Conservation (phyloP, 2,113 vertebrate species). For the Barbus barbus region DNA sequence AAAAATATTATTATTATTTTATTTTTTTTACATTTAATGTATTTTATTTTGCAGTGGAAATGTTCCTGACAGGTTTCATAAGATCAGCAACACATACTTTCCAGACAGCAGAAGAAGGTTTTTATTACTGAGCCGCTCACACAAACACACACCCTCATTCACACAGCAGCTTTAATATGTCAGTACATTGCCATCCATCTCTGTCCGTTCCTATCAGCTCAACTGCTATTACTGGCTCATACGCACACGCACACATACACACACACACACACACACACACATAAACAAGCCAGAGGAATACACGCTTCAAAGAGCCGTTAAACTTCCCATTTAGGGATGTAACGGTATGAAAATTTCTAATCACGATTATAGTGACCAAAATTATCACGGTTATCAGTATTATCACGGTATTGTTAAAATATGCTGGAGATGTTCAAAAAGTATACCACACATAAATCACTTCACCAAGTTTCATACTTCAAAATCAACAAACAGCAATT, state of each 20-base stretch:
- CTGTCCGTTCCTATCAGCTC: conserved; percentile 19
- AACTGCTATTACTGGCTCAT: conserved; percentile 25
- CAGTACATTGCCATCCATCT: conserved; percentile 20
- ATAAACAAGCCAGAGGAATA: conserved; percentile 9
- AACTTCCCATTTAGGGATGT: conserved; percentile 19
- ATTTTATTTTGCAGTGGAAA: neutral
- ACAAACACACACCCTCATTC: conserved; percentile 24
- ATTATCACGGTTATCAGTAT: no score
- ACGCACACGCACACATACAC: conserved; percentile 14
- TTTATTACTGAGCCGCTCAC: neutral
- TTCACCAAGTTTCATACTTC: no score
- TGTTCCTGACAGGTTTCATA: neutral
- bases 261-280: conserved; percentile 20
- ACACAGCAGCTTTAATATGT: conserved; percentile 38
- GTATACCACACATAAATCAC: no score
- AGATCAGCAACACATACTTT: neutral
- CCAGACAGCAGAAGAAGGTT: neutral
- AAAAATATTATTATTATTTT: neutral
- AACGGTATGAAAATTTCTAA: no score
- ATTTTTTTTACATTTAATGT: neutral
- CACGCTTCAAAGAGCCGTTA: conserved; percentile 27
- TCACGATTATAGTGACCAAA: no score
- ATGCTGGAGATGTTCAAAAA: no score
- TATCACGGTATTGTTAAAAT: no score
- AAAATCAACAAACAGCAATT: no score